A percentile compares a stretch with the other conserved stretches of the same genome.
Evolutionary conservation across 2,113 vertebrate genomes (phyloP).

Genomic region (Nibea coibor): DNA sequence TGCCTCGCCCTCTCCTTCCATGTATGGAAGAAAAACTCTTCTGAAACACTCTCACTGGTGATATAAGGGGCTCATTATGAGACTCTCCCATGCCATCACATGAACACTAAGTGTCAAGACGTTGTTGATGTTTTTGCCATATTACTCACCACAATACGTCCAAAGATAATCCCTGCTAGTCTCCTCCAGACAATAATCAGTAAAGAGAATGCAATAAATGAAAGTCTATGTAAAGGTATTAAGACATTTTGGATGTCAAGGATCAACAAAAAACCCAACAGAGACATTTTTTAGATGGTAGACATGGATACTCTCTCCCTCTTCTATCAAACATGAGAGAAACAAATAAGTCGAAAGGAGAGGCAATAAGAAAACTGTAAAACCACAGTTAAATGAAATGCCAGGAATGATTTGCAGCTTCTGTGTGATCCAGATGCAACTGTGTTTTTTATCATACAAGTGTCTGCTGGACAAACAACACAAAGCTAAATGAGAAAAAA

Average conservation of each 20-base stretch:
- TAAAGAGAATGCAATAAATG: neutral
- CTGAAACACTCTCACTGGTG: no score
- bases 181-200: neutral
- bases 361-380: slow-evolving; percentile 7
- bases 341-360: slow-evolving; percentile 29
- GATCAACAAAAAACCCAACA: neutral
- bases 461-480: slow-evolving; percentile 2
- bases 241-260: neutral
- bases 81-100: no score
- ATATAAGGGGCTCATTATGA: no score
- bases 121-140: no score
- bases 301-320: neutral
- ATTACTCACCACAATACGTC: no score
- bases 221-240: neutral
- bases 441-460: neutral
- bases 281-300: neutral
- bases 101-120: no score
- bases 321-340: slow-evolving; percentile 18
- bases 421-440: slow-evolving; percentile 7
- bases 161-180: neutral
- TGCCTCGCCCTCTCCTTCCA: no score
- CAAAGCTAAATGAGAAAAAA: neutral
- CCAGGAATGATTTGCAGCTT: slow-evolving; percentile 35
- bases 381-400: slow-evolving; percentile 22
- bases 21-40: no score